These are phyloP conservation scores for Amblyopsis rosae DNA, from an alignment of 2,113 vertebrate species.

Conservation along the genomic window DNA sequence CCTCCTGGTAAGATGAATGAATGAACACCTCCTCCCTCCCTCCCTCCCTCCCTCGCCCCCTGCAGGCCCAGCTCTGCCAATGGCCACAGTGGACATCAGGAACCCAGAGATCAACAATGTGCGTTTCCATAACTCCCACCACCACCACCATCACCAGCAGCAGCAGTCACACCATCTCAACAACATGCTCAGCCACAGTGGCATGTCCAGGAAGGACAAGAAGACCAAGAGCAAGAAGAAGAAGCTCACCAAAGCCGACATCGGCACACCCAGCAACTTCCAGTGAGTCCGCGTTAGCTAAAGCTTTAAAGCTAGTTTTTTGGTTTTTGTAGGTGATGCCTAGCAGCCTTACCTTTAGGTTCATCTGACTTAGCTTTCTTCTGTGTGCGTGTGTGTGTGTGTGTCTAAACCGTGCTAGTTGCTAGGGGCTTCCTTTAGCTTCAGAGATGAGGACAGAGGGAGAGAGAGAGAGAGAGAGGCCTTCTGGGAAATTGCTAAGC, in stretches of 20 bases:
- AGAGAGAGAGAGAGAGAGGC: not conserved
- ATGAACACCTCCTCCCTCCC: not conserved
- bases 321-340: too few species aligned
- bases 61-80: constrained; percentile 89
- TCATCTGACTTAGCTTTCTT: not conserved
- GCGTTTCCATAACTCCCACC: constrained; percentile 85
- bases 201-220: constrained; percentile 90
- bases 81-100: constrained; percentile 98
- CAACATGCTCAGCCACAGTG: constrained; percentile 88
- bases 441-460: not conserved
- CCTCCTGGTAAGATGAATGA: not conserved
- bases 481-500: not conserved
- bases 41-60: not conserved
- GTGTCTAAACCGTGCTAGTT: not conserved
- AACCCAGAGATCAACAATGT: constrained; percentile 97
- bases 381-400: not conserved
- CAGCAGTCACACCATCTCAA: constrained; percentile 83
- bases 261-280: constrained; percentile 97
- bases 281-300: constrained; percentile 80
- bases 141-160: constrained; percentile 69
- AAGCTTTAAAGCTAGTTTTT: too few species aligned
- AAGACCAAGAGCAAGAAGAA: constrained; percentile 95
- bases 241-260: constrained; percentile 96
- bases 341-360: too few species aligned
- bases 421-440: not conserved